Percentiles rank a stretch among this genome's conserved stretches.
Conservation (phyloP, 1,140 invertebrate genomes). For the Dinothrombium tinctorium region DNA sequence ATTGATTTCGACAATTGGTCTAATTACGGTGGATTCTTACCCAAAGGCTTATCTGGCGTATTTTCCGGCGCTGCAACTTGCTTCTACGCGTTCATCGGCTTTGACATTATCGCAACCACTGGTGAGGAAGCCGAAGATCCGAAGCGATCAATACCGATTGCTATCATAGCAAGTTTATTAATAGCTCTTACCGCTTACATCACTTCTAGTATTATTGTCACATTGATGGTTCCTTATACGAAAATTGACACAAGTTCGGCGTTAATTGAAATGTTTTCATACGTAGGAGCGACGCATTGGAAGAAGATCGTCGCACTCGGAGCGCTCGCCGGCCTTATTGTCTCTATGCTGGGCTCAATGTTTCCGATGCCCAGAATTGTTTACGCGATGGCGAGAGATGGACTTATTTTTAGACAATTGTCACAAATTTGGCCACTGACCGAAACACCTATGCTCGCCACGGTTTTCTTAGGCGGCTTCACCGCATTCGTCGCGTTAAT, state of each 20-base stretch:
- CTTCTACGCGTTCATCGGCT: constrained; percentile 13
- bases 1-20: constrained; percentile 21
- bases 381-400: constrained; percentile 81
- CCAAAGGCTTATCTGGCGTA: constrained; percentile 10
- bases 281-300: constrained; percentile 49
- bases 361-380: constrained; percentile 83
- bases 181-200: constrained; percentile 77
- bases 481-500: constrained; percentile 60
- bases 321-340: constrained; percentile 62
- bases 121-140: constrained; percentile 84
- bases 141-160: constrained; percentile 70
- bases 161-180: constrained; percentile 56
- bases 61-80: constrained; percentile 12
- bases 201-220: constrained; percentile 29
- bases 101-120: constrained; percentile 71
- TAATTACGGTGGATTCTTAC: constrained; percentile 8
- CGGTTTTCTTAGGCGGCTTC: constrained; percentile 16
- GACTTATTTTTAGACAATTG: constrained; percentile 51
- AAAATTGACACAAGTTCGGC: constrained; percentile 59
- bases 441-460: constrained; percentile 30
- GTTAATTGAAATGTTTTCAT: constrained; percentile 69
- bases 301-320: constrained; percentile 72
- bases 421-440: constrained; percentile 27
- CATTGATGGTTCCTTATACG: constrained; percentile 46
- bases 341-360: constrained; percentile 85